phyloP scores from a whole-genome alignment of 2,797 vertebrate genomes.

The Rhabdophis nuchalis region DNA sequence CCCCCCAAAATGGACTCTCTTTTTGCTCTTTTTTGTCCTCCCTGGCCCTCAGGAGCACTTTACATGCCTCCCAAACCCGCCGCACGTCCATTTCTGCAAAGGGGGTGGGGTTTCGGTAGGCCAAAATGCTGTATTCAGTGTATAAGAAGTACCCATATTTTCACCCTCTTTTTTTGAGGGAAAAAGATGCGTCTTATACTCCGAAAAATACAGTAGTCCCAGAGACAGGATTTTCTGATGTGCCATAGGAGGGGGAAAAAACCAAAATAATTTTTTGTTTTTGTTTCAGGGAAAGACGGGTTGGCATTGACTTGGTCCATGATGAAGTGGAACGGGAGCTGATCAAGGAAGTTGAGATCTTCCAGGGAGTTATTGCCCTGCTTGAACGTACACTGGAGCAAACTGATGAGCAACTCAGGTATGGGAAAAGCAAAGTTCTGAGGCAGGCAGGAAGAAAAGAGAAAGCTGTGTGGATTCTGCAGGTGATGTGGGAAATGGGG shows the following conservation, averaged over 20 bases:
- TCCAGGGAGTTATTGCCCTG: slow-evolving; percentile 72
- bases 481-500: not conserved
- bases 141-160: no score
- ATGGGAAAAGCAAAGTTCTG: not conserved
- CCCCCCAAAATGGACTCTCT: no score
- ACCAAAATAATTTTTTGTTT: fast-evolving
- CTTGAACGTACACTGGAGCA: slow-evolving; percentile 80
- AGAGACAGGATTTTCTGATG: not conserved
- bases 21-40: no score
- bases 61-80: no score
- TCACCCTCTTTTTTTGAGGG: no score
- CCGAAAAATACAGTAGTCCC: no score
- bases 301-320: slow-evolving; percentile 76
- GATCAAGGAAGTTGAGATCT: slow-evolving; percentile 78
- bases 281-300: slow-evolving; percentile 74
- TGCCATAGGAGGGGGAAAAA: not conserved
- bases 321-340: slow-evolving; percentile 84
- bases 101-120: no score
- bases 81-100: no score
- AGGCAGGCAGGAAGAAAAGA: not conserved
- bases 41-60: no score
- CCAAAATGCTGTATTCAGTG: no score
- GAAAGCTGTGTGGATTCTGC: not conserved
- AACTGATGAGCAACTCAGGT: slow-evolving; percentile 86
- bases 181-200: no score